phyloP scores from a whole-genome alignment of 2,888 invertebrate genomes.

The Agriopis leucophaearia region DNA sequence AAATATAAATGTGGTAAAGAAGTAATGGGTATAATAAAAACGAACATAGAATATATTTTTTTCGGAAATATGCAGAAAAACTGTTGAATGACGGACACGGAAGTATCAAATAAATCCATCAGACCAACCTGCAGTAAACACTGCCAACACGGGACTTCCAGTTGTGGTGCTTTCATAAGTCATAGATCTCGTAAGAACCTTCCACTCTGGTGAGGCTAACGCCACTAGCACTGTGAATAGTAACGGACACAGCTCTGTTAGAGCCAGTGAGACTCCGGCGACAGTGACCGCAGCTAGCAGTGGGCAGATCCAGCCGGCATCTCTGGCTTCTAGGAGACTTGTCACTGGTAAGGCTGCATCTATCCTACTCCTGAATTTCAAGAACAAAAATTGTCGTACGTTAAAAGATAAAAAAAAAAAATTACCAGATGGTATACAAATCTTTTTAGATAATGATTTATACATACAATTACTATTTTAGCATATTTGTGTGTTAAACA shows the following conservation, averaged over 20 bases:
- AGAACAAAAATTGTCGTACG: conserved; percentile 10
- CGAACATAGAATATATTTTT: no score
- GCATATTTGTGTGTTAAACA: conserved; percentile 82
- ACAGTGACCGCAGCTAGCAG: conserved; percentile 87
- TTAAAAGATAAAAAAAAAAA: no score
- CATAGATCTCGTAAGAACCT: conserved; percentile 87
- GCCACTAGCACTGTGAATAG: conserved; percentile 84
- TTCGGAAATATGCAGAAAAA: no score
- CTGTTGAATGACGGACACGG: background rate
- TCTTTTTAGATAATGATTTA: no score
- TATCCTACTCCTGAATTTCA: conserved; percentile 79
- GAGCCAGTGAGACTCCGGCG: conserved; percentile 86
- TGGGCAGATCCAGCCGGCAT: conserved; percentile 87
- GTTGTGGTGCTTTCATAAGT: conserved; percentile 87
- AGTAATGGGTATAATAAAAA: no score
- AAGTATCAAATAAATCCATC: background rate
- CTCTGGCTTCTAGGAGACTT: conserved; percentile 86
- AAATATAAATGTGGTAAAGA: no score
- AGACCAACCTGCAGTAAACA: conserved; percentile 86
- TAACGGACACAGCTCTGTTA: conserved; percentile 87
- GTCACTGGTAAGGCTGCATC: conserved; percentile 87
- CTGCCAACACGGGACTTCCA: conserved; percentile 88
- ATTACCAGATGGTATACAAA: conserved; percentile 28
- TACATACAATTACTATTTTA: conserved; percentile 78
- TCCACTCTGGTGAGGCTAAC: conserved; percentile 88